Percentiles rank a stretch among this genome's conserved stretches.
phyloP scores from a whole-genome alignment of 2,113 vertebrate species.

The Smithornis capensis region DNA sequence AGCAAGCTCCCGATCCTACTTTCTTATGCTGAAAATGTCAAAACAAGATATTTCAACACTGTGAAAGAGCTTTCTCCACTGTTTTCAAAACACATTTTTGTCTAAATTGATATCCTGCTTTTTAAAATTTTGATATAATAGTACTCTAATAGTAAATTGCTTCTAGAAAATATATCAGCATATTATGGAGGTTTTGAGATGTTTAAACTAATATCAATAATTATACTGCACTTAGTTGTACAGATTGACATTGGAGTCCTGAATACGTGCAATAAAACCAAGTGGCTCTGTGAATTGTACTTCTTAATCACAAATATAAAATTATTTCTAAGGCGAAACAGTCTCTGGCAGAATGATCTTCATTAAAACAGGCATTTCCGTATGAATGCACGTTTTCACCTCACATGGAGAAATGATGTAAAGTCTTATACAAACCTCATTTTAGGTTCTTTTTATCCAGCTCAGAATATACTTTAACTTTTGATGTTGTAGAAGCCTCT shows the following conservation, averaged over 20 bases:
- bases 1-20: not conserved
- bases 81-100: slow-evolving; percentile 47
- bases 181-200: not conserved
- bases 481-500: not conserved
- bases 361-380: not conserved
- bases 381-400: not conserved
- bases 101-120: not conserved
- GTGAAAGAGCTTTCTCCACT: slow-evolving; percentile 4
- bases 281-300: not conserved
- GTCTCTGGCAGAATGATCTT: not conserved
- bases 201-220: not conserved
- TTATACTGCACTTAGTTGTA: not conserved
- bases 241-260: not conserved
- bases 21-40: slow-evolving; percentile 38
- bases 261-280: not conserved
- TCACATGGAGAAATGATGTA: not conserved
- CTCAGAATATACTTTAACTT: not conserved
- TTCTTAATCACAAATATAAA: not conserved
- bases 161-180: not conserved
- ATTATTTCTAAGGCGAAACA: not conserved
- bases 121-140: not conserved
- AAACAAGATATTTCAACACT: slow-evolving; percentile 33
- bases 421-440: not conserved
- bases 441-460: not conserved
- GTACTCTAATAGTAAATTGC: not conserved